Evolutionary conservation across 2,888 invertebrate genomes (phyloP).

Genomic region (Thereva unica): DNA sequence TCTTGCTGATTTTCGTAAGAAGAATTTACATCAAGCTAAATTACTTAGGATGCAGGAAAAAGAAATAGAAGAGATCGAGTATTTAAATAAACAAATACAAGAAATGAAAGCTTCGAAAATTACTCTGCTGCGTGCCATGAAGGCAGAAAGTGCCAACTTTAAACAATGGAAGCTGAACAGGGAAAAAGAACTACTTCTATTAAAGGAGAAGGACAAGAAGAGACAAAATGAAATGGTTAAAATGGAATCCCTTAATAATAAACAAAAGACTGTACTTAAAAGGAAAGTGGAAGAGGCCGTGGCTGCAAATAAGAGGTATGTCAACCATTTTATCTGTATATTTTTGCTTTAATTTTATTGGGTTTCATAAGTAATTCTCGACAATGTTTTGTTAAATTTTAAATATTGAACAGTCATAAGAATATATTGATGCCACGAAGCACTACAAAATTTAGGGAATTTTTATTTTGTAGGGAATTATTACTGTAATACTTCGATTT

Average conservation of each 20-base stretch:
- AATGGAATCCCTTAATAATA: constrained; percentile 75
- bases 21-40: constrained; percentile 69
- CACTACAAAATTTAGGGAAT: no score
- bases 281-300: constrained; percentile 88
- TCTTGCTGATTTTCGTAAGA: constrained; percentile 72
- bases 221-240: constrained; percentile 79
- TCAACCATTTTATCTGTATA: no score
- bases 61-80: constrained; percentile 75
- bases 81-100: constrained; percentile 73
- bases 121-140: constrained; percentile 80
- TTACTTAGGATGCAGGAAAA: constrained; percentile 77
- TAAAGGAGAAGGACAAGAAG: constrained; percentile 82
- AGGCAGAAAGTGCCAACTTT: constrained; percentile 81
- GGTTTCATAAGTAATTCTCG: no score
- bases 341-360: no score
- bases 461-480: no score
- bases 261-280: constrained; percentile 82
- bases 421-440: no score
- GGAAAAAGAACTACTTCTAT: constrained; percentile 76
- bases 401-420: no score
- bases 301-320: constrained; percentile 75
- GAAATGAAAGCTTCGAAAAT: constrained; percentile 82
- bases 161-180: constrained; percentile 78
- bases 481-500: no score
- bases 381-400: no score